Percentiles rank a stretch among this genome's conserved stretches.
These are phyloP conservation scores for Chrysina gloriosa DNA, from an alignment of 2,888 invertebrate genomes.

Conservation along the genomic window DNA sequence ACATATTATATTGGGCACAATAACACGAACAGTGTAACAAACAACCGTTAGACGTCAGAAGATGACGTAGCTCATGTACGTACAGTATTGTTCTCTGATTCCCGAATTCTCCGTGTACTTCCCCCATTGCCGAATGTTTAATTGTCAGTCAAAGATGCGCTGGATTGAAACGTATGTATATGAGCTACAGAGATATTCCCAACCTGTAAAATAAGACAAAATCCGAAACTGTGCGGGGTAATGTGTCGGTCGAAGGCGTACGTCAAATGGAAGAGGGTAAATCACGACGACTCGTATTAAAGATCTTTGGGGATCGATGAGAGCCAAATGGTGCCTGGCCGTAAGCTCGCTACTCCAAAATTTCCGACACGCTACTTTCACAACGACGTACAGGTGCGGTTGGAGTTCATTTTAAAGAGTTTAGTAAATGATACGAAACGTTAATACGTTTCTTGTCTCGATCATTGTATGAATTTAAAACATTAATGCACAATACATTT, in stretches of 20 bases:
- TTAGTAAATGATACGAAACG: too few relatives aligned
- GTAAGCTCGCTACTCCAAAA: slow-evolving; percentile 42
- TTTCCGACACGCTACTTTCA: slow-evolving; percentile 34
- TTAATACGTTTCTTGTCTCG: too few relatives aligned
- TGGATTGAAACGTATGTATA: neutral
- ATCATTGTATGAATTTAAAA: too few relatives aligned
- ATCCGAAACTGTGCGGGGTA: slow-evolving; percentile 3
- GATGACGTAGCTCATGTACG: neutral
- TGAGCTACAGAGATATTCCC: neutral
- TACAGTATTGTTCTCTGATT: slow-evolving; percentile 13
- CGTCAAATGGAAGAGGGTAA: slow-evolving; percentile 38
- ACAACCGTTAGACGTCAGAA: neutral
- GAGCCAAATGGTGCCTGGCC: slow-evolving; percentile 47
- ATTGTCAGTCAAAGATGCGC: slow-evolving; percentile 4
- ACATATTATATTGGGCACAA: neutral
- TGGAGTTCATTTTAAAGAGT: too few relatives aligned
- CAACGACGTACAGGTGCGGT: too few relatives aligned
- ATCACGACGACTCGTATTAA: slow-evolving; percentile 46
- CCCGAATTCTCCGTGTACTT: neutral
- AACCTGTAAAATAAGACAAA: neutral
- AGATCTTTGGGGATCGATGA: slow-evolving; percentile 46
- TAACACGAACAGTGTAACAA: neutral
- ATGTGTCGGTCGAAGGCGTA: slow-evolving; percentile 12
- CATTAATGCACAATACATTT: too few relatives aligned
- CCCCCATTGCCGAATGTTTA: slow-evolving; percentile 1